phyloP scores from a whole-genome alignment of 2,888 invertebrate species.

The Amiota communis region DNA sequence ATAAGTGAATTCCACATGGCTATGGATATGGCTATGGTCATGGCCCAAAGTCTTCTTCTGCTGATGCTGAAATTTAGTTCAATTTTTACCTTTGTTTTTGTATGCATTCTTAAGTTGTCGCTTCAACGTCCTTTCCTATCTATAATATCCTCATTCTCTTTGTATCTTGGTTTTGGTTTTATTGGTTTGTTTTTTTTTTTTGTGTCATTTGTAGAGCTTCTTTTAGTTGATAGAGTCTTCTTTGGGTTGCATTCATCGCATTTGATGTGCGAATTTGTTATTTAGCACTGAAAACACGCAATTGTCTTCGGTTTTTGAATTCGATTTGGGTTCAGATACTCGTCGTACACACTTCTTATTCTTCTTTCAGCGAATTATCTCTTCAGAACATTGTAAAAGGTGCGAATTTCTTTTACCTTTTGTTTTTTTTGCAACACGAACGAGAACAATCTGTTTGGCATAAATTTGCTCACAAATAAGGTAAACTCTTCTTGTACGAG shows the following conservation, averaged over 20 bases:
- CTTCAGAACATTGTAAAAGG: conserved; percentile 43
- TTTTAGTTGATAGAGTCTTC: conserved; percentile 61
- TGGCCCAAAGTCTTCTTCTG: conserved; percentile 33
- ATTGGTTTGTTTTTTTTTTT: conserved; percentile 19
- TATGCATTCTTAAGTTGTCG: conserved; percentile 49
- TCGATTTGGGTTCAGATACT: conserved; percentile 24
- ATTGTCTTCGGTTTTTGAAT: conserved; percentile 55
- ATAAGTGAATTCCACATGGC: conserved; percentile 67
- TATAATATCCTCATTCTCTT: conserved; percentile 17
- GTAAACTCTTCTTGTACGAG: conserved; percentile 9
- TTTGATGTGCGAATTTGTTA: conserved; percentile 72
- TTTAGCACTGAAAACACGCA: conserved; percentile 66
- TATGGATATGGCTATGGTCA: conserved; percentile 39
- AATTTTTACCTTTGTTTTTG: conserved; percentile 62
- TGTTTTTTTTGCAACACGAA: background rate
- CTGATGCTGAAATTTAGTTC: conserved; percentile 60
- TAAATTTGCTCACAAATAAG: conserved; percentile 46
- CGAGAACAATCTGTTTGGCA: conserved; percentile 41
- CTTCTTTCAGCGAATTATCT: too few relatives aligned
- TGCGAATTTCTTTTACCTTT: conserved; percentile 45
- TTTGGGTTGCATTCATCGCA: conserved; percentile 44
- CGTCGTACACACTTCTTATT: too few relatives aligned
- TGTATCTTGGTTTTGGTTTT: conserved; percentile 18
- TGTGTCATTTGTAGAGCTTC: conserved; percentile 28
- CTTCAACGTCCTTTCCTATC: conserved; percentile 23